Base-by-base conservation (phyloP, 2,797 vertebrate species). In the Sebastolobus alascanus region DNA sequence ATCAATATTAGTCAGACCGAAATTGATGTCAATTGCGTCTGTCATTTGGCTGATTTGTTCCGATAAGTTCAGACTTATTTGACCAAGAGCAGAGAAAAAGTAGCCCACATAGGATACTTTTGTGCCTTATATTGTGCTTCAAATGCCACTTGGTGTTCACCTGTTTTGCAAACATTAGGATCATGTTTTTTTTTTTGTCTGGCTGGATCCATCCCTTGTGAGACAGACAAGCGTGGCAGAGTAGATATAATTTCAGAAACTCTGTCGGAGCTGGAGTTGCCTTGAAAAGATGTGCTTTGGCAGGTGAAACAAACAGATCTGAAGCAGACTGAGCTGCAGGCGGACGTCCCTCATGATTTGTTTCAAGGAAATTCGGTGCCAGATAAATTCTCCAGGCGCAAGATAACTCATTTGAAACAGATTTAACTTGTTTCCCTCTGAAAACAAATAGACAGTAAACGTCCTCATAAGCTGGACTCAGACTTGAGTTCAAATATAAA, bases 281-380 rank as follows among this genome's bases (percentile, higher is more conserved):
- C 61, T 81, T 81, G 20, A 80, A 75, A 81, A 69, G 20, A 54
- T 77, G 6, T 52, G 56, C 55, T 83, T 82, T 85, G 79, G 77
- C 82, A 73, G 71, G 69, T 75, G 71, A 38, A 67, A 64, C 35
- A 85, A 76, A 77, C 74, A 56, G 60, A 79, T 86, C 22, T 68
- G 2, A 85, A 77, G 8, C 56, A 75, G 76, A 70, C 10, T 63
- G 37, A 69, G 64, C 11, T 18, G 22, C 38, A 75, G 56, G 40
- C 72, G 63, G 56, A 73, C 66, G 20, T 78, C 65, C 9, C 38
- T 55, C 35, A 66, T 52, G 22, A 77, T 78, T 82, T 56, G n/a
- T 33, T 83, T 77, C 27, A 69, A 35, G 58, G 4, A 56, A 46
- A 55, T 73, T 73, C 68, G 16, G 14, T 0, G 68, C 46, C 80